A percentile compares a stretch with the other conserved stretches of the same genome.
These are phyloP conservation scores for Lasioglossum lativentre DNA, from an alignment of 2,888 invertebrate species.

Conservation along the genomic window DNA sequence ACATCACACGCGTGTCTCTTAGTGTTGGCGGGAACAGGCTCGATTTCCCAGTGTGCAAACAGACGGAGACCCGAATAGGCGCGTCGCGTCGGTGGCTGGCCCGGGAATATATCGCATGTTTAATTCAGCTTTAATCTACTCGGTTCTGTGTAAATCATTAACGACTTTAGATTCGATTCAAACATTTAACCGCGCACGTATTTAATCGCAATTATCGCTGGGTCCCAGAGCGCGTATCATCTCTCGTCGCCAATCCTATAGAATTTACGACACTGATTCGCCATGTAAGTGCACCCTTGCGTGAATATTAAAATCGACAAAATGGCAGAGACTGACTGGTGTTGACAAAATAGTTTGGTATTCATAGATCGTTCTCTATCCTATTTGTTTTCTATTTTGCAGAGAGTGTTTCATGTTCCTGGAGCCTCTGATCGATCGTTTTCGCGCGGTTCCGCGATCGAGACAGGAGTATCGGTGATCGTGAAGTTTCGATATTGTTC, in stretches of 20 bases:
- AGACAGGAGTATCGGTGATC: slow-evolving; percentile 38
- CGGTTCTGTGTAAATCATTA: not conserved
- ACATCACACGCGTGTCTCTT: no score
- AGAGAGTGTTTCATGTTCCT: slow-evolving; percentile 56
- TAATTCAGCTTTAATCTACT: slow-evolving; percentile 7
- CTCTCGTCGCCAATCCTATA: not conserved
- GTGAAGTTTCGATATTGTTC: slow-evolving; percentile 52
- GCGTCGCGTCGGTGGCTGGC: no score
- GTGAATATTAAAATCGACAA: not conserved
- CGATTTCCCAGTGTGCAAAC: not conserved
- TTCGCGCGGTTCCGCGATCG: slow-evolving; percentile 48
- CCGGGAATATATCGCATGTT: not conserved
- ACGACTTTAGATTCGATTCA: not conserved
- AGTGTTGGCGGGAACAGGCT: not conserved
- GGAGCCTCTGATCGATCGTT: slow-evolving; percentile 28
- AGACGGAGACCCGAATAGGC: not conserved
- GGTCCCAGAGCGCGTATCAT: not conserved
- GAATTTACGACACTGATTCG: not conserved
- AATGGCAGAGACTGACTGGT: not conserved
- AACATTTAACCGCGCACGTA: not conserved
- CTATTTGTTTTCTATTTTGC: slow-evolving; percentile 23
- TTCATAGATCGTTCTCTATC: not conserved
- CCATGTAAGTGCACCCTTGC: not conserved
- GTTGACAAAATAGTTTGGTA: not conserved
- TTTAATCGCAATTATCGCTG: not conserved